phyloP scores from a whole-genome alignment of 2,113 vertebrate species.

The Mesocricetus auratus region DNA sequence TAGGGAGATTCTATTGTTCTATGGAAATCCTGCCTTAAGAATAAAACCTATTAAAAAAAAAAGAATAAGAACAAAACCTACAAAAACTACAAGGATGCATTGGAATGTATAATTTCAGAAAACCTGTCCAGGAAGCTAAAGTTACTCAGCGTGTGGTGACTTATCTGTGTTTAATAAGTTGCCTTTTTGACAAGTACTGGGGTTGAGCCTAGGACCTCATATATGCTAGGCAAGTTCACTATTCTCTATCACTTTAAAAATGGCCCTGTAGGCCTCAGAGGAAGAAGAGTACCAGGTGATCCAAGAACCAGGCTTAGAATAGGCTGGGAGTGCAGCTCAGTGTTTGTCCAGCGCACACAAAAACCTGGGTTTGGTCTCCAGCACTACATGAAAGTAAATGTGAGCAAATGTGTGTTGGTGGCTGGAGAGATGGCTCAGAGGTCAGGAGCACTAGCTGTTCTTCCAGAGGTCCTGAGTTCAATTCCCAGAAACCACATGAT shows the following conservation, averaged over 20 bases:
- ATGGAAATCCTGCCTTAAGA: neutral
- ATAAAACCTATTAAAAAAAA: too few species aligned
- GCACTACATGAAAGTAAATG: neutral
- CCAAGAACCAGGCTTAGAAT: neutral
- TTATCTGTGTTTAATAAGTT: neutral
- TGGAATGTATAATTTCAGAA: neutral
- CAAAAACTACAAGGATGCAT: neutral
- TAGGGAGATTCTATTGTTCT: neutral
- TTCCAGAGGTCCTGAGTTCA: too few species aligned
- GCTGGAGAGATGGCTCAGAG: too few species aligned
- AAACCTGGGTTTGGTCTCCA: neutral
- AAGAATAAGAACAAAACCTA: conserved; percentile 39
- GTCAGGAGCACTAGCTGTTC: too few species aligned
- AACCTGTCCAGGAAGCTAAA: neutral
- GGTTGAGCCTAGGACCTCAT: neutral
- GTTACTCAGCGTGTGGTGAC: neutral
- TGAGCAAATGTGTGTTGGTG: too few species aligned
- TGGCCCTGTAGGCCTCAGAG: neutral
- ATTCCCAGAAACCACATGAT: too few species aligned
- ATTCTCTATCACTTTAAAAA: neutral
- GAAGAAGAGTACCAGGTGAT: neutral
- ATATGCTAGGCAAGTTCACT: neutral
- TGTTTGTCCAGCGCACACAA: neutral
- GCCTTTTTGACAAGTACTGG: neutral
- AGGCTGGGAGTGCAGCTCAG: neutral